Conservation (phyloP, 2,797 vertebrate species). For the Etheostoma perlongum region DNA sequence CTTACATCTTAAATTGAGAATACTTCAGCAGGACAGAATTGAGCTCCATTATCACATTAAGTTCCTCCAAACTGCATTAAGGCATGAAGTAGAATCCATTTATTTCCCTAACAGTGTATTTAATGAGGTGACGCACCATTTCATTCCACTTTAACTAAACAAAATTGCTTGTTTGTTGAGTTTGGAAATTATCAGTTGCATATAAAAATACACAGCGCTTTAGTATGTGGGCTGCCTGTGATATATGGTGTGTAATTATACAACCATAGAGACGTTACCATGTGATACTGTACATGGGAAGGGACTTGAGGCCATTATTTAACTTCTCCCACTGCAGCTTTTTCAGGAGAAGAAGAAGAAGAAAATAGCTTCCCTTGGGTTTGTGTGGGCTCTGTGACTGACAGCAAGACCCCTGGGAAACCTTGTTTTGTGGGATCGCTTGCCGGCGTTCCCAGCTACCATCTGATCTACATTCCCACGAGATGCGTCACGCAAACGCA, state of each 20-base stretch:
- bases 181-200: slow-evolving; percentile 41
- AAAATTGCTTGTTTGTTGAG: slow-evolving; percentile 49
- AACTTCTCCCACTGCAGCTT: slow-evolving; percentile 57
- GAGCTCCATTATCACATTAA: slow-evolving; percentile 21
- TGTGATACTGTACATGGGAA: slow-evolving; percentile 56
- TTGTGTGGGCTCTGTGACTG: slow-evolving; percentile 56
- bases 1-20: slow-evolving; percentile 37
- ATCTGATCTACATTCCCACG: slow-evolving; percentile 43
- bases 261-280: slow-evolving; percentile 28
- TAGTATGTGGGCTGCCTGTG: slow-evolving; percentile 44
- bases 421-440: slow-evolving; percentile 44
- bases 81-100: slow-evolving; percentile 6
- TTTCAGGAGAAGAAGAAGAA: slow-evolving; percentile 36
- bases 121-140: slow-evolving; percentile 15
- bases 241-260: slow-evolving; percentile 62
- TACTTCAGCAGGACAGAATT: background rate
- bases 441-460: slow-evolving; percentile 39
- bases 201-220: slow-evolving; percentile 44
- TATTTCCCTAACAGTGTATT: slow-evolving; percentile 7
- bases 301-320: slow-evolving; percentile 49
- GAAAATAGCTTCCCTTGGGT: slow-evolving; percentile 55
- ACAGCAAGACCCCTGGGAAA: slow-evolving; percentile 69
- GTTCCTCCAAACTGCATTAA: slow-evolving; percentile 18
- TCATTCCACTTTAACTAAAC: slow-evolving; percentile 15
- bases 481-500: background rate